A percentile compares a stretch with the other conserved stretches of the same genome.
These are phyloP conservation scores for Bradypodion ventrale DNA, from an alignment of 2,797 vertebrate genomes.

Conservation along the genomic window DNA sequence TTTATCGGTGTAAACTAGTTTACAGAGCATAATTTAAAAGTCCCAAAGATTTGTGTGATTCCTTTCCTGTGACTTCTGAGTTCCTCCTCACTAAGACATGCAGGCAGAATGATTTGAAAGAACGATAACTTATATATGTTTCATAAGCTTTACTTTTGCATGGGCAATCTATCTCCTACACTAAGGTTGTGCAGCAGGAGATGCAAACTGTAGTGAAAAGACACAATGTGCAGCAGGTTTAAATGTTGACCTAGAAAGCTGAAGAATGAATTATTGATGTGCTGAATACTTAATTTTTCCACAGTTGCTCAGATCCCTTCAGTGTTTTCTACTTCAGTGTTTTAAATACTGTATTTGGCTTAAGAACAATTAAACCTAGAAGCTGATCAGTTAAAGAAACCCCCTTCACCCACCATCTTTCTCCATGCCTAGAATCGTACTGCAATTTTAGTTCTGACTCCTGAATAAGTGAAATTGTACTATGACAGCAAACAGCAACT, in stretches of 20 bases:
- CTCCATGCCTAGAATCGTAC: neutral
- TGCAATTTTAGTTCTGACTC: too few species aligned
- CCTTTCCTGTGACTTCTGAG: neutral
- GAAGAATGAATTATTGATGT: conserved; percentile 15
- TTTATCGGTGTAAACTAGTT: too few species aligned
- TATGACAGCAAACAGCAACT: too few species aligned
- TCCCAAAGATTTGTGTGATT: neutral
- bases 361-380: neutral
- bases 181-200: neutral
- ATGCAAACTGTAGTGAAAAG: conserved; percentile 4
- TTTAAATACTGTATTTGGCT: neutral
- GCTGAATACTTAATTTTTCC: conserved; percentile 8
- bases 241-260: conserved; percentile 37
- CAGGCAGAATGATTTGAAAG: neutral
- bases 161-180: neutral
- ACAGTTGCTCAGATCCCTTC: conserved; percentile 3
- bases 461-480: too few species aligned
- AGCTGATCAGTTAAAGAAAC: too few species aligned
- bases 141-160: neutral
- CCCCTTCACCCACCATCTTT: too few species aligned
- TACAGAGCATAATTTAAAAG: neutral
- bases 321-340: conserved; percentile 4
- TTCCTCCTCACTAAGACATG: neutral
- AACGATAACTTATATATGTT: neutral
- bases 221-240: neutral